A percentile compares a stretch with the other conserved stretches of the same genome.
Conservation (phyloP, 2,888 invertebrate genomes). For the Zygogramma bicolorata region DNA sequence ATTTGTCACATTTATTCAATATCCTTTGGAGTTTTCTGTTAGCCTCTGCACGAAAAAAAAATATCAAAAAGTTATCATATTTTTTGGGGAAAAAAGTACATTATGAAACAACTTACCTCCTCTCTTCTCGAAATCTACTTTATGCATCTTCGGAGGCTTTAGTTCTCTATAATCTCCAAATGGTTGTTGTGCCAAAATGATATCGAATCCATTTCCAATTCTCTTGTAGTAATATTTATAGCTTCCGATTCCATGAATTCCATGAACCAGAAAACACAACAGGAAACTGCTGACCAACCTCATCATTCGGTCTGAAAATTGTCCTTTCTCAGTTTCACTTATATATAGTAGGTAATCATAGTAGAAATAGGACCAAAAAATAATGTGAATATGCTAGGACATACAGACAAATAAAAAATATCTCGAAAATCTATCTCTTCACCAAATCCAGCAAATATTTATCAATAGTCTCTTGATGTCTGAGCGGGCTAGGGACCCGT, state of each 20-base stretch:
- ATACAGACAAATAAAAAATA: no score
- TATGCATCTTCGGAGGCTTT: conserved; percentile 32
- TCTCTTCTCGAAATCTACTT: conserved; percentile 11
- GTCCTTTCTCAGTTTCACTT: no score
- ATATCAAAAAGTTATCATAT: no score
- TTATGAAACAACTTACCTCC: conserved; percentile 30
- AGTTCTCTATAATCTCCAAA: conserved; percentile 23
- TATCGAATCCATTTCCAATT: conserved; percentile 28
- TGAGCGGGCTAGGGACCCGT: no score
- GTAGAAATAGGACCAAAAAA: no score
- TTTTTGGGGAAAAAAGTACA: neutral
- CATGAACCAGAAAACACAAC: neutral
- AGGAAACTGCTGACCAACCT: neutral
- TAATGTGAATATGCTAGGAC: no score
- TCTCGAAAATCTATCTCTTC: no score
- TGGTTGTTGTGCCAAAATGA: conserved; percentile 17
- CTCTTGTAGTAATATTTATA: conserved; percentile 35
- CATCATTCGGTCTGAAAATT: neutral
- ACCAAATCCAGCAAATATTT: no score
- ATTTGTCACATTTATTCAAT: no score
- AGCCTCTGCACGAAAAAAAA: neutral
- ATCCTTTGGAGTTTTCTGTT: no score
- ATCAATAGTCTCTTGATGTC: no score
- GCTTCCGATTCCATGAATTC: neutral
- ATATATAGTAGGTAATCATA: no score